Base-by-base conservation (phyloP, 1,140 invertebrate genomes). In the Aphaenogaster floridana region DNA sequence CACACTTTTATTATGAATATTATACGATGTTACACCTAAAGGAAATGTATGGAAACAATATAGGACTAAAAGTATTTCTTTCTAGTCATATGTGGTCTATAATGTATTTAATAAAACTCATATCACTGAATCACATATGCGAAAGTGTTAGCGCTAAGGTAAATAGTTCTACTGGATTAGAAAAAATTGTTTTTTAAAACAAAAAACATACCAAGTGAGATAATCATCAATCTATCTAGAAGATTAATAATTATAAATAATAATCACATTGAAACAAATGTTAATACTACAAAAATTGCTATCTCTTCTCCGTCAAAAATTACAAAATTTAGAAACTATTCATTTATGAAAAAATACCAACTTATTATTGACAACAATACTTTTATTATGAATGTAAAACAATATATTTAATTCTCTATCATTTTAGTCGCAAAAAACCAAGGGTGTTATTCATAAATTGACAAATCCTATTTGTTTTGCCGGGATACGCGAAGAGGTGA, bases 111-210 rank as follows among this genome's bases (percentile, higher is more conserved):
- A 57, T 1, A 4, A 83, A 57, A 36, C 1, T 83, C 1, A n/a
- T 81, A 57, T 28, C 13, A n/a, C 2, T 81, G 21, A 81, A 81
- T 68, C 48, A 72, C 45, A n/a, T 42, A 0, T 81, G 79, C 15
- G 66, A 85, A 39, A 64, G n/a, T 7, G 42, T 85, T 28, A 85
- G 57, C 39, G 11, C 5, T 13, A 84, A 84, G 81, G 81, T 84
- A 50, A 76, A 17, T 2, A 79, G 15, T 39, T 78, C 21, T 15
- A 39, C 7, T 15, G 11, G 13, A 79, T 48, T 34, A 6, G 11
- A 66, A 50, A 78, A 48, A n/a, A 15, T 39, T 13, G 28, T 61
- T 42, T 17, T 15, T 52, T 21, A 21, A 21, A 21, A 57, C 34
- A 39, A 21, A 36, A 15, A 21, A 11, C 2, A 57, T 57, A 57